These are phyloP conservation scores for Phalacrocorax carbo DNA, from an alignment of 2,113 vertebrate genomes.

Conservation along the genomic window DNA sequence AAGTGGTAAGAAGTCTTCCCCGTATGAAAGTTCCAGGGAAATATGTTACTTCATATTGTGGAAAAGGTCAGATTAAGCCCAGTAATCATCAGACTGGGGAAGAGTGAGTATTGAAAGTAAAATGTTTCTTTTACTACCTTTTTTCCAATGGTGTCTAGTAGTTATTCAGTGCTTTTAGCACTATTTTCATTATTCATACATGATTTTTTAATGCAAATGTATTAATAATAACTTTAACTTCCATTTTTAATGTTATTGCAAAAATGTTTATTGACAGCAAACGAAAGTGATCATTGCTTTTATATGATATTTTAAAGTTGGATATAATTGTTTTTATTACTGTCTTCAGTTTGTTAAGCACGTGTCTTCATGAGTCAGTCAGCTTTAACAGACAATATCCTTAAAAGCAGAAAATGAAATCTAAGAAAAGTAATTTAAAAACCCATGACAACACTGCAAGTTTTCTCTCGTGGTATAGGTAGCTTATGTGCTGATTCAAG, in stretches of 20 bases:
- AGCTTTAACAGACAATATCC: background rate
- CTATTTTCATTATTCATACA: background rate
- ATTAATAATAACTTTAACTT: background rate
- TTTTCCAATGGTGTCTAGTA: background rate
- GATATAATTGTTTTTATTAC: background rate
- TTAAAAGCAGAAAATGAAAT: background rate
- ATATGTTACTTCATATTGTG: fast-evolving
- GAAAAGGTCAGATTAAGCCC: background rate
- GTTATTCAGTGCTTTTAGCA: background rate
- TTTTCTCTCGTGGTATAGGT: background rate
- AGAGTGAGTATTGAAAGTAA: background rate
- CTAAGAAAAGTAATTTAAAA: background rate
- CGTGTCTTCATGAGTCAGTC: background rate
- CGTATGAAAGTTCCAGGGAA: background rate
- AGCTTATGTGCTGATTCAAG: fast-evolving
- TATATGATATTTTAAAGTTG: background rate
- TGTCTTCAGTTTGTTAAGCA: background rate
- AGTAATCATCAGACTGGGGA: background rate
- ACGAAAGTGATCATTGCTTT: background rate
- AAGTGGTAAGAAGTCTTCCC: background rate
- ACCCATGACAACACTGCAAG: background rate
- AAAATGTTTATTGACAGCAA: background rate
- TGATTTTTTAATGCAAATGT: background rate
- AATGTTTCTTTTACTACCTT: background rate
- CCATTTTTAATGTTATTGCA: background rate